A percentile compares a stretch with the other conserved stretches of the same genome.
These are phyloP conservation scores for Hipparchia sbordonii DNA, from an alignment of 2,888 invertebrate genomes.

Conservation along the genomic window DNA sequence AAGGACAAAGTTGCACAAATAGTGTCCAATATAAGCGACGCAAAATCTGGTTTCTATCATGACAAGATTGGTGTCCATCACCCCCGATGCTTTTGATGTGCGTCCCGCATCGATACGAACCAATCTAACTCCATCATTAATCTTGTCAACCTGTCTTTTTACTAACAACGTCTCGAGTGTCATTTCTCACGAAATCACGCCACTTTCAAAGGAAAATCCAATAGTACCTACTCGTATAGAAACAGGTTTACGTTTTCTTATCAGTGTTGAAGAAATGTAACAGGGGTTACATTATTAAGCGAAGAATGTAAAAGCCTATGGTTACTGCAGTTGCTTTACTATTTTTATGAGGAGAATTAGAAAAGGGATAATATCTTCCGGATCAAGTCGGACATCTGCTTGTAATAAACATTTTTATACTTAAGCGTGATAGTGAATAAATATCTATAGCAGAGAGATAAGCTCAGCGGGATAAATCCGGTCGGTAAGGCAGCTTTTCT, in stretches of 20 bases:
- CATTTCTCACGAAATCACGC: constrained; percentile 50
- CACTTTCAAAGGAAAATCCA: constrained; percentile 35
- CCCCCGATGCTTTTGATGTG: constrained; percentile 68
- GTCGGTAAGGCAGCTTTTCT: constrained; percentile 53
- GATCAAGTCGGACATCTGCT: not conserved
- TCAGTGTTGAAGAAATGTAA: not conserved
- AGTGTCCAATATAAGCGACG: constrained; percentile 23
- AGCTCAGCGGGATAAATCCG: constrained; percentile 41
- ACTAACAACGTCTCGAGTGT: constrained; percentile 53
- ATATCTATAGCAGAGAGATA: not conserved
- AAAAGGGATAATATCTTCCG: not conserved
- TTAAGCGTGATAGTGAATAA: not conserved
- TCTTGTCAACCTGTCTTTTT: constrained; percentile 67
- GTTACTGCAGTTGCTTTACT: not conserved
- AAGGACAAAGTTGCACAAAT: constrained; percentile 3
- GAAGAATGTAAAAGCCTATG: not conserved
- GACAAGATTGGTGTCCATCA: constrained; percentile 61
- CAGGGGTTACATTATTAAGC: not conserved
- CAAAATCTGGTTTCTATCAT: constrained; percentile 63
- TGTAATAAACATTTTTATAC: not conserved
- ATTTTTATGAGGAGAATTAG: not conserved
- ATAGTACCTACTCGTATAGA: constrained; percentile 11
- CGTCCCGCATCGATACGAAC: constrained; percentile 56
- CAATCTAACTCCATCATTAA: constrained; percentile 59
- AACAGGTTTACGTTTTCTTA: constrained; percentile 23